Conservation (phyloP, 2,113 vertebrate species). For the Bubo scandiacus region DNA sequence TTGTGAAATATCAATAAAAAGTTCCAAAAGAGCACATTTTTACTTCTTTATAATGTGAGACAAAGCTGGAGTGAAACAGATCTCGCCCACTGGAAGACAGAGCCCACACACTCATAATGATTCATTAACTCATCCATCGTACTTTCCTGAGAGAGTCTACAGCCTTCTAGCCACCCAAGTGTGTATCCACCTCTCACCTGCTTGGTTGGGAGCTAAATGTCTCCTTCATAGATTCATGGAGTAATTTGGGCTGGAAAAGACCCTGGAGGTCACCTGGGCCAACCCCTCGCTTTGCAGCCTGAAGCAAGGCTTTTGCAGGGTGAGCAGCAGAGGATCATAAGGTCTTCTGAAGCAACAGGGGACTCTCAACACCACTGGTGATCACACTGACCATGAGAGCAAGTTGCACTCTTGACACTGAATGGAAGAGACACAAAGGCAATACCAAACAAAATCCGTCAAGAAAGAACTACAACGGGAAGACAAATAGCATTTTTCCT, state of each 20-base stretch:
- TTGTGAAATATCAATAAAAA: constrained; percentile 39
- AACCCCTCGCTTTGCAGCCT: neutral
- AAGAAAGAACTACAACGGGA: neutral
- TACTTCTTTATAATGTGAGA: constrained; percentile 25
- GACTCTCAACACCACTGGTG: neutral
- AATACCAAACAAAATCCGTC: neutral
- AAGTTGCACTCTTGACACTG: neutral
- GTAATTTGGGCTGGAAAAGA: neutral
- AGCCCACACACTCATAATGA: constrained; percentile 49
- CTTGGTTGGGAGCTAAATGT: neutral
- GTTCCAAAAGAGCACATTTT: constrained; percentile 22
- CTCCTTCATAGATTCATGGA: neutral
- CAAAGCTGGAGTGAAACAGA: constrained; percentile 43
- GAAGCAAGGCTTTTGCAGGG: neutral
- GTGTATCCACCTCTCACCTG: neutral
- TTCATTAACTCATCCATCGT: constrained; percentile 13
- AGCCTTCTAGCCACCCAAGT: neutral
- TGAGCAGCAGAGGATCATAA: neutral
- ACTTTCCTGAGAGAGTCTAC: neutral
- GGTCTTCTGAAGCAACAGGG: neutral
- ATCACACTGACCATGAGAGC: neutral
- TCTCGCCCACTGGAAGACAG: constrained; percentile 57
- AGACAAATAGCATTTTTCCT: neutral
- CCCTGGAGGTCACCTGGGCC: neutral
- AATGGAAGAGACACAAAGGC: neutral